Conservation (phyloP, 2,888 invertebrate species). For the Macrosiphum euphorbiae region DNA sequence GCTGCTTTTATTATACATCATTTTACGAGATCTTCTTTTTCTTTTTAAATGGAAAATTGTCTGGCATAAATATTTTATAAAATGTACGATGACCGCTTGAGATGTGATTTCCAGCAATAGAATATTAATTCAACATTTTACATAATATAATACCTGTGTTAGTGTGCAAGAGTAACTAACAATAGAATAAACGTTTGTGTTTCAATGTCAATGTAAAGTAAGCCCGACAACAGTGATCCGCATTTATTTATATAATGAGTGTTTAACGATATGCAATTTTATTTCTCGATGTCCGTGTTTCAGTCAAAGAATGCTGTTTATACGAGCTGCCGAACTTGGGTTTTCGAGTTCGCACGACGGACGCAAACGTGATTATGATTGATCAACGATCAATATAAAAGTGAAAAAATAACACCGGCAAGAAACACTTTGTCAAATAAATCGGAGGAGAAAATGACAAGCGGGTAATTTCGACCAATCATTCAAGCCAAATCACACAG, state of each 20-base stretch:
- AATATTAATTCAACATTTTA: conserved; percentile 35
- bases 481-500: not conserved
- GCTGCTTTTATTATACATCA: too few relatives aligned
- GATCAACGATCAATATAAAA: conserved; percentile 3
- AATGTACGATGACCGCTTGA: conserved; percentile 10
- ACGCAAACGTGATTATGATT: conserved; percentile 13
- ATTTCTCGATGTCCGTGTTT: conserved; percentile 28
- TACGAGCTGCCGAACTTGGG: not conserved
- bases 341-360: not conserved
- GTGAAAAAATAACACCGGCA: not conserved
- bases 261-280: conserved; percentile 44
- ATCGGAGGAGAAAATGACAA: conserved; percentile 6
- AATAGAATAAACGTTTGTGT: conserved; percentile 45
- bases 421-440: conserved; percentile 6
- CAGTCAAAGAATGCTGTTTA: not conserved
- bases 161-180: not conserved
- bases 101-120: conserved; percentile 10
- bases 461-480: conserved; percentile 30
- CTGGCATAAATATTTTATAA: not conserved
- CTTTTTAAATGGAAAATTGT: not conserved
- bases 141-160: not conserved
- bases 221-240: conserved; percentile 27
- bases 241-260: conserved; percentile 33
- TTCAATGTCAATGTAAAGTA: conserved; percentile 32
- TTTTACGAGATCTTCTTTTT: not conserved